These are phyloP conservation scores for Hymenopus coronatus DNA, from an alignment of 2,888 invertebrate genomes.

Conservation along the genomic window DNA sequence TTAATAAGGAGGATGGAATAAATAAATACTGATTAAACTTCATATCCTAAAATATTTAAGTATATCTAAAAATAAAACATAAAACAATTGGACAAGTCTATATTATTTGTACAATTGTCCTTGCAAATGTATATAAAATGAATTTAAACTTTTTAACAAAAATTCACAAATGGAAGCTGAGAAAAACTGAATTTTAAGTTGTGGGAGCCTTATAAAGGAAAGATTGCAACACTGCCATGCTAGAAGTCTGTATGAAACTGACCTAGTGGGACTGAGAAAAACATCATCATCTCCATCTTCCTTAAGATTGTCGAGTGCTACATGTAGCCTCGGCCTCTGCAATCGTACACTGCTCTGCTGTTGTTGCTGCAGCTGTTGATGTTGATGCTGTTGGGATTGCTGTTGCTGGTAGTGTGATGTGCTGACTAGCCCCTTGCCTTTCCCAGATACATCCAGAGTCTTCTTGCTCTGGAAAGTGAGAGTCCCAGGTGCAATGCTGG, in stretches of 20 bases:
- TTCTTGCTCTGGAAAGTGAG: constrained; percentile 24
- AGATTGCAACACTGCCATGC: too few species aligned
- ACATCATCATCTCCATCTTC: constrained; percentile 70
- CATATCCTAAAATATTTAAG: too few species aligned
- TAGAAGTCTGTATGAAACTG: not conserved
- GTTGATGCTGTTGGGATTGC: constrained; percentile 41
- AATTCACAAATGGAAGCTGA: too few species aligned
- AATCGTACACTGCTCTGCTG: constrained; percentile 41
- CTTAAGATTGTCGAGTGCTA: constrained; percentile 48
- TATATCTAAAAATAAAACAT: too few species aligned
- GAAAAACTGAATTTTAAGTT: too few species aligned
- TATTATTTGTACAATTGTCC: too few species aligned
- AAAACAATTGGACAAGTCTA: too few species aligned
- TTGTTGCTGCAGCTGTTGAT: constrained; percentile 41
- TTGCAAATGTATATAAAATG: too few species aligned
- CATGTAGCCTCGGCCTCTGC: constrained; percentile 42
- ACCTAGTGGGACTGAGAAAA: constrained; percentile 67
- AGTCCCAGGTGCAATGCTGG: not conserved
- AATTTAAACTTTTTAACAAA: too few species aligned
- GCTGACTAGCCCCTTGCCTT: constrained; percentile 43
- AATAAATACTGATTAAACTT: too few species aligned
- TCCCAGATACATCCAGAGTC: constrained; percentile 39
- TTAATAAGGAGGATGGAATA: too few species aligned
- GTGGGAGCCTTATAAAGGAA: too few species aligned
- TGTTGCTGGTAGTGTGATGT: constrained; percentile 41